phyloP scores from a whole-genome alignment of 2,113 vertebrate species.

The Oreochromis tanganicae region DNA sequence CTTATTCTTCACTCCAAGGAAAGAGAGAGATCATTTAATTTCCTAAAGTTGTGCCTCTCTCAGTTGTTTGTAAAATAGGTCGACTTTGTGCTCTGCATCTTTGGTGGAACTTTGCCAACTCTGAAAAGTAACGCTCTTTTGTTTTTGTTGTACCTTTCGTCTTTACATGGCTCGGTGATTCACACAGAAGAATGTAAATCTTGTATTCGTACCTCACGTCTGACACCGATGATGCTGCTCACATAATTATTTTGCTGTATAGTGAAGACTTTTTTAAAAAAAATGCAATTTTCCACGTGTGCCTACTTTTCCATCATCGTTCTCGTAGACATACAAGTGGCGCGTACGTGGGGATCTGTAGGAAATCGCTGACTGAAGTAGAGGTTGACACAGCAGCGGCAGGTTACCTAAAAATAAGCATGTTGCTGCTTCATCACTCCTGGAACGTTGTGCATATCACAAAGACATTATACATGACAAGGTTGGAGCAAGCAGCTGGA shows the following conservation, averaged over 20 bases:
- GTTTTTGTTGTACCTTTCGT: conserved; percentile 5
- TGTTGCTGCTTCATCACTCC: not conserved
- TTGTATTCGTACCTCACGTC: not conserved
- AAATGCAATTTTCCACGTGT: not conserved
- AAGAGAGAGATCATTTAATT: conserved; percentile 24
- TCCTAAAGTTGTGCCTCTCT: not conserved
- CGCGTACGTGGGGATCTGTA: not conserved
- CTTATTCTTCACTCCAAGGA: not conserved
- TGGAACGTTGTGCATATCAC: not conserved
- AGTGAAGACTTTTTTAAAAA: not conserved
- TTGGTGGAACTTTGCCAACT: not conserved
- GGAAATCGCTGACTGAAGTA: not conserved
- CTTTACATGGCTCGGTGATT: not conserved
- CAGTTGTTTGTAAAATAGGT: conserved; percentile 46
- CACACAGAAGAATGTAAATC: not conserved
- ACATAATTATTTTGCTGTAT: not conserved
- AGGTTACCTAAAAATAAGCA: conserved; percentile 18
- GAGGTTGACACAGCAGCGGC: not conserved
- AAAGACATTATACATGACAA: not conserved
- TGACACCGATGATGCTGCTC: not conserved
- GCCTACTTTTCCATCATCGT: not conserved
- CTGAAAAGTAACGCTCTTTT: not conserved
- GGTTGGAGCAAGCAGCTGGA: not conserved
- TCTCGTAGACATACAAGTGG: not conserved
- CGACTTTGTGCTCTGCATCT: conserved; percentile 21